phyloP scores from a whole-genome alignment of 1,140 invertebrate species.

The Mamestra configurata region DNA sequence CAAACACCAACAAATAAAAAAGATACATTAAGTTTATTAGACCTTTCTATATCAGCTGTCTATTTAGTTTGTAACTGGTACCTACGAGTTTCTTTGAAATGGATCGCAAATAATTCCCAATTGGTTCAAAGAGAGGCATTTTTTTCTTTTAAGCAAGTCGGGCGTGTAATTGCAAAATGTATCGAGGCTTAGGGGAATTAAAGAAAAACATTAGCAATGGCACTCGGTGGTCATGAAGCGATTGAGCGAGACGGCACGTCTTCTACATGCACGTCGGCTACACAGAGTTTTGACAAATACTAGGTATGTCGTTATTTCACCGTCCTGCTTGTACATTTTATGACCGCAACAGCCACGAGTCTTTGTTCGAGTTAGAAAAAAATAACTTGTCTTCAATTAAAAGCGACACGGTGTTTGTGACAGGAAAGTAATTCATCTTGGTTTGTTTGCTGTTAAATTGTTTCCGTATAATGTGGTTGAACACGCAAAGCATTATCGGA shows the following conservation, averaged over 20 bases:
- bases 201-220: slow-evolving; percentile 22
- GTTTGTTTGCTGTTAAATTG: slow-evolving; percentile 1
- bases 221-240: no score
- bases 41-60: background rate
- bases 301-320: no score
- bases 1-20: background rate
- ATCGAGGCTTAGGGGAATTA: background rate
- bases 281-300: no score
- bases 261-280: no score
- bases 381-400: background rate
- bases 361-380: background rate
- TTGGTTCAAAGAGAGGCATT: background rate
- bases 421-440: slow-evolving; percentile 17
- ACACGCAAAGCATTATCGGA: slow-evolving; percentile 19
- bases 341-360: no score
- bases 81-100: background rate
- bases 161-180: background rate
- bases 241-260: background rate
- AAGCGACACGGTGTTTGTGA: slow-evolving; percentile 8
- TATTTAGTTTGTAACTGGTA: background rate
- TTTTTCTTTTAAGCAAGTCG: slow-evolving; percentile 6
- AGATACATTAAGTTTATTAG: background rate
- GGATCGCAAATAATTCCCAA: slow-evolving; percentile 9
- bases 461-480: background rate
- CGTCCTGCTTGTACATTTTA: no score